Percentiles rank a stretch among this genome's conserved stretches.
These are phyloP conservation scores for Samia ricini DNA, from an alignment of 1,140 invertebrate species.

Conservation along the genomic window DNA sequence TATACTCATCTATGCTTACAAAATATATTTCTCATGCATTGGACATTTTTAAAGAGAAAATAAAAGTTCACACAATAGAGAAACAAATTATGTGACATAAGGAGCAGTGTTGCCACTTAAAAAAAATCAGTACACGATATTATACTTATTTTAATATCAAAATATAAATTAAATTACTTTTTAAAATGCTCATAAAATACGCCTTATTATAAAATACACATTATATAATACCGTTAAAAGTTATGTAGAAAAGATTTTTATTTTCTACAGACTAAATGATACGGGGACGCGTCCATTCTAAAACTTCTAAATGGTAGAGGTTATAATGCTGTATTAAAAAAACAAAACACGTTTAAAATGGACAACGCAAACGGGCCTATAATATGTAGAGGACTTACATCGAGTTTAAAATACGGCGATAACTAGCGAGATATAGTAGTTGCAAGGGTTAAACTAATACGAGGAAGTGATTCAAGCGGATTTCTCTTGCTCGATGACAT, in stretches of 20 bases:
- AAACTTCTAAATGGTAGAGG: not conserved
- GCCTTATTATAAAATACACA: constrained; percentile 57
- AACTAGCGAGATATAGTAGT: constrained; percentile 72
- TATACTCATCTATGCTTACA: constrained; percentile 19
- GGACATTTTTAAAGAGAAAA: not conserved
- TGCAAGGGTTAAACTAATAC: constrained; percentile 42
- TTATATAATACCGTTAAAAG: constrained; percentile 63
- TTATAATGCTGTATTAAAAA: constrained; percentile 4
- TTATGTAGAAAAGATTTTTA: constrained; percentile 71
- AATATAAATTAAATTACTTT: constrained; percentile 62
- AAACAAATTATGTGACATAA: constrained; percentile 6
- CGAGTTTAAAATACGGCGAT: constrained; percentile 69
- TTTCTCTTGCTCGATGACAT: constrained; percentile 86
- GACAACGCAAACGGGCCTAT: constrained; percentile 44
- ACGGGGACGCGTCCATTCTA: constrained; percentile 41
- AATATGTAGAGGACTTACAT: constrained; percentile 56
- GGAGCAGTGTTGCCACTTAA: constrained; percentile 19
- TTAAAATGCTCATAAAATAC: constrained; percentile 74
- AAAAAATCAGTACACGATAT: constrained; percentile 69
- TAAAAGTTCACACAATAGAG: not conserved
- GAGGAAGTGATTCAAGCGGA: constrained; percentile 75
- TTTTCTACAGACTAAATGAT: constrained; percentile 66
- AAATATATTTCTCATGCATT: not conserved
- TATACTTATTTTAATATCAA: constrained; percentile 60
- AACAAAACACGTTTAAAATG: constrained; percentile 27